A percentile compares a stretch with the other conserved stretches of the same genome.
These are phyloP conservation scores for Polypedilum vanderplanki DNA, from an alignment of 1,140 invertebrate genomes.

Conservation along the genomic window DNA sequence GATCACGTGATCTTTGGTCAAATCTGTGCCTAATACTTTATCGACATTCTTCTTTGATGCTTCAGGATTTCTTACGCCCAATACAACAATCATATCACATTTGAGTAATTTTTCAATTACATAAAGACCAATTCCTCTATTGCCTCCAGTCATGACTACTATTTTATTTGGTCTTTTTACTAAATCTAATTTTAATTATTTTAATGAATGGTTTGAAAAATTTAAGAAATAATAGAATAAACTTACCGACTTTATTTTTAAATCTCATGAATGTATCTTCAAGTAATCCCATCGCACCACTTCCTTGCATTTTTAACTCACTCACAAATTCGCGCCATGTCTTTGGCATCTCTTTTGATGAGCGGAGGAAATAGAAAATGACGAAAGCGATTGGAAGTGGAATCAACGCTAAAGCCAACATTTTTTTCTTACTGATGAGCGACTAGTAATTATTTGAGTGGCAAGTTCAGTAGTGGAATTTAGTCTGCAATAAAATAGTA, in stretches of 20 bases:
- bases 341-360: slow-evolving; percentile 41
- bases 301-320: slow-evolving; percentile 48
- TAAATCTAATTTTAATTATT: neutral
- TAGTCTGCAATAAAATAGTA: neutral
- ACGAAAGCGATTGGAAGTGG: neutral
- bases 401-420: neutral
- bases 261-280: slow-evolving; percentile 47
- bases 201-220: slow-evolving; percentile 23
- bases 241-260: slow-evolving; percentile 52
- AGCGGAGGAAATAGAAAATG: slow-evolving; percentile 40
- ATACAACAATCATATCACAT: slow-evolving; percentile 75
- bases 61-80: slow-evolving; percentile 68
- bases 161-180: slow-evolving; percentile 54
- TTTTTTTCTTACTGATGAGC: neutral
- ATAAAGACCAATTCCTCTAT: slow-evolving; percentile 76
- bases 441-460: neutral
- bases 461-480: neutral
- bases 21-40: slow-evolving; percentile 38
- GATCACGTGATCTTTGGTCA: slow-evolving; percentile 38
- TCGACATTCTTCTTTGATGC: slow-evolving; percentile 51
- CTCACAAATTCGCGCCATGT: slow-evolving; percentile 45
- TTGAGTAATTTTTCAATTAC: slow-evolving; percentile 70
- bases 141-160: slow-evolving; percentile 82
- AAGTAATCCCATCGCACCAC: slow-evolving; percentile 48
- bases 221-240: slow-evolving; percentile 25